A percentile compares a stretch with the other conserved stretches of the same genome.
Evolutionary conservation across 2,113 vertebrate genomes (phyloP).

Genomic region (Mus pahari): DNA sequence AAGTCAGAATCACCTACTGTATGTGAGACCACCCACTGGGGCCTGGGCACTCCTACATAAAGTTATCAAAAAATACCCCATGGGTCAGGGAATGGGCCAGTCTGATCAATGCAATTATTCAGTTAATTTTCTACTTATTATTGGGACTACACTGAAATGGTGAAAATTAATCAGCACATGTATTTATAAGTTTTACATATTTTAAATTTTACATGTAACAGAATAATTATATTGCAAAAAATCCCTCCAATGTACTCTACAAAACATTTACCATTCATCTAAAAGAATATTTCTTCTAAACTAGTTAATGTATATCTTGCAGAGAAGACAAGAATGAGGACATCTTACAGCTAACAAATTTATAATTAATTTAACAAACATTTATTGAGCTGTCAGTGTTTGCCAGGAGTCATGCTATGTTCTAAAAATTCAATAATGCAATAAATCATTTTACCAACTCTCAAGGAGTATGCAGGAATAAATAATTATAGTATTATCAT

Average conservation of each 20-base stretch:
- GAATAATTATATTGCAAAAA: background rate
- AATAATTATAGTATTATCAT: background rate
- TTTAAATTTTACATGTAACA: background rate
- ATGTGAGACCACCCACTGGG: no score
- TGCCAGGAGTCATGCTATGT: background rate
- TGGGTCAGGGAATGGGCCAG: background rate
- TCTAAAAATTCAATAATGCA: constrained; percentile 41
- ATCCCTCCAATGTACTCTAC: background rate
- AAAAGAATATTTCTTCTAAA: constrained; percentile 6
- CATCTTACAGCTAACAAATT: constrained; percentile 30
- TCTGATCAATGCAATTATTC: background rate
- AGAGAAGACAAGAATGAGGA: background rate
- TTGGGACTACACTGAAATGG: no score
- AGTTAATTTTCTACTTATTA: background rate
- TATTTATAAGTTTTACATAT: background rate
- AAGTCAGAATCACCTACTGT: background rate
- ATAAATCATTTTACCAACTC: background rate
- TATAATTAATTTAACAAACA: constrained; percentile 31
- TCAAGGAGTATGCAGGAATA: background rate
- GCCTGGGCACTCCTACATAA: background rate
- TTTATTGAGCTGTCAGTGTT: background rate
- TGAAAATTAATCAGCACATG: background rate
- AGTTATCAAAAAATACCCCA: background rate
- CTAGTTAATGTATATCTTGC: constrained; percentile 53
- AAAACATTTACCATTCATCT: background rate